These are phyloP conservation scores for Cassiopea andromeda DNA, from an alignment of 30 jellyfish, hydroid and myxozoan genomes.

Conservation along the genomic window DNA sequence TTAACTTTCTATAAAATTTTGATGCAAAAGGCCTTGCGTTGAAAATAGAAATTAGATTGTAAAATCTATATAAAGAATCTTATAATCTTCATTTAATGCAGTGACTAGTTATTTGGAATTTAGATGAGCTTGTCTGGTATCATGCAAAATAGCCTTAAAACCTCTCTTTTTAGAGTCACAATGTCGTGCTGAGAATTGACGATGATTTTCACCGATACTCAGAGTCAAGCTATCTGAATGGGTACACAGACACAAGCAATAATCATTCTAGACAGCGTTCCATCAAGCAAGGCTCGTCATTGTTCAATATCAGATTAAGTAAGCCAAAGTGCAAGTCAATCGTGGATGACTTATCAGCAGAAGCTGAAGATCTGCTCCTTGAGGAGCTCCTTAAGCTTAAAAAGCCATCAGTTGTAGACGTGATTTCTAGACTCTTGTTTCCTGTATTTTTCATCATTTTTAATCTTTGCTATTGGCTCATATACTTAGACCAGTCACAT, in stretches of 20 bases:
- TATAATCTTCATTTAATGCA: no score
- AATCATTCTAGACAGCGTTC: constrained; percentile 29
- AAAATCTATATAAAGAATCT: no score
- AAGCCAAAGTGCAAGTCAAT: constrained; percentile 14
- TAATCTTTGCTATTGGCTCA: constrained; percentile 66
- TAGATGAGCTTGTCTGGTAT: background rate
- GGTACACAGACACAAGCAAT: constrained; percentile 25
- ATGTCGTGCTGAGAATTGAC: constrained; percentile 56
- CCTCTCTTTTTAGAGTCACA: constrained; percentile 42
- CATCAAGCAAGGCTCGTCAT: constrained; percentile 9
- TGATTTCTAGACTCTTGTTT: constrained; percentile 52
- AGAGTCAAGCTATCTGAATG: constrained; percentile 48
- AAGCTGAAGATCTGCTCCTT: constrained; percentile 59
- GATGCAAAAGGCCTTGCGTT: no score
- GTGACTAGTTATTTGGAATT: no score
- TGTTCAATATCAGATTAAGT: constrained; percentile 24
- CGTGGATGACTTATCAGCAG: constrained; percentile 34
- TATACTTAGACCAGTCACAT: constrained; percentile 54
- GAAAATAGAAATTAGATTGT: no score
- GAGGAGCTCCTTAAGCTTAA: constrained; percentile 70
- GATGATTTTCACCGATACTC: constrained; percentile 23
- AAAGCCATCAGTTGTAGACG: constrained; percentile 62
- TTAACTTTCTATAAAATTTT: no score
- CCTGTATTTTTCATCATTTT: constrained; percentile 54
- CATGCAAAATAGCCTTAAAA: background rate